Percentiles rank a stretch among this genome's conserved stretches.
Evolutionary conservation across 2,797 vertebrate species (phyloP).

Genomic region (Agapornis canus): DNA sequence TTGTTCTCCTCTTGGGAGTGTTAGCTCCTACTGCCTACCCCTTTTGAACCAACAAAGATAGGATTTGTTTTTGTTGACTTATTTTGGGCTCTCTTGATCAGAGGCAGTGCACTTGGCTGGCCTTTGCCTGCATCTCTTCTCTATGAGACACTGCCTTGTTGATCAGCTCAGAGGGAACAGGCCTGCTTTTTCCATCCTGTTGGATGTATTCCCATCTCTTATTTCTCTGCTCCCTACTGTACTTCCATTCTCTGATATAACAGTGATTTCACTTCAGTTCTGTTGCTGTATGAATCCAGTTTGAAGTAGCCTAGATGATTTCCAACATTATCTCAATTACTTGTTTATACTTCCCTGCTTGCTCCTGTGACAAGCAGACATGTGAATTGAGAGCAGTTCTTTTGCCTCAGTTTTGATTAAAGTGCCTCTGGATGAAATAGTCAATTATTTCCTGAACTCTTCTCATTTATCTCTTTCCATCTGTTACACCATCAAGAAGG

Average conservation of each 20-base stretch:
- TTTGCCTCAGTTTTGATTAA: conserved; percentile 13
- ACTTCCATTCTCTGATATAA: conserved; percentile 8
- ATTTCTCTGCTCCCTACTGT: conserved; percentile 13
- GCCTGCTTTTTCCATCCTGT: conserved; percentile 44
- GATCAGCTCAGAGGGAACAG: conserved; percentile 38
- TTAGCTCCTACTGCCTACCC: background rate
- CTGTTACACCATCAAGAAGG: background rate
- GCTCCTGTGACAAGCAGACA: background rate
- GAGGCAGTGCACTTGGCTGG: conserved; percentile 39
- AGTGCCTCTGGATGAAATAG: background rate
- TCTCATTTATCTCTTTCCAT: background rate
- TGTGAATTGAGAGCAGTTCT: background rate
- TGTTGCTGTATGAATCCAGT: background rate
- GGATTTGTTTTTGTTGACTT: conserved; percentile 55
- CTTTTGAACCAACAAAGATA: conserved; percentile 42
- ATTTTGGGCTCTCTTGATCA: conserved; percentile 39
- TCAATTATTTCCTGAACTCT: background rate
- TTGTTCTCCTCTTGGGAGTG: conserved; percentile 7
- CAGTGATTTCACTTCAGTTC: conserved; percentile 35
- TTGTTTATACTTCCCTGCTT: conserved; percentile 8
- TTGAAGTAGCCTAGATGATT: conserved; percentile 18
- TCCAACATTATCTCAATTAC: conserved; percentile 8
- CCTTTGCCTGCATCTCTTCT: conserved; percentile 32
- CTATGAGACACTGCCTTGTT: conserved; percentile 18
- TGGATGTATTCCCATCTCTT: conserved; percentile 47